These are phyloP conservation scores for Chamaea fasciata DNA, from an alignment of 2,113 vertebrate species.

Conservation along the genomic window DNA sequence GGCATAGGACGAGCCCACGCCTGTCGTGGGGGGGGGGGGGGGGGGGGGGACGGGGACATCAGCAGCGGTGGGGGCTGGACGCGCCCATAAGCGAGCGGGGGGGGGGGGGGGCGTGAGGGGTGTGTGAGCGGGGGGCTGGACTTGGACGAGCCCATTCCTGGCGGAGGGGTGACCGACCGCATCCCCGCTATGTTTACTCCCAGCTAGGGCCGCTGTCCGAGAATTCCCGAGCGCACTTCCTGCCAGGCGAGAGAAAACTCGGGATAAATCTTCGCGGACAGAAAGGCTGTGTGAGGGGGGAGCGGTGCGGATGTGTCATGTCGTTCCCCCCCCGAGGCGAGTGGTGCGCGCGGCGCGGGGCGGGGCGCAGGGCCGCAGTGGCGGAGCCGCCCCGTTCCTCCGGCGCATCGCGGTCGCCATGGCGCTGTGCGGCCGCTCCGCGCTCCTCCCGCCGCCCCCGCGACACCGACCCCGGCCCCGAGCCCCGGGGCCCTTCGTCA, in stretches of 20 bases:
- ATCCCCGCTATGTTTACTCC: neutral
- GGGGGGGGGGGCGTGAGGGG: neutral
- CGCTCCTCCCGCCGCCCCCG: neutral
- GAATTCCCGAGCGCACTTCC: rapidly evolving
- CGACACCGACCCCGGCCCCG: neutral
- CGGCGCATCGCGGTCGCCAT: neutral
- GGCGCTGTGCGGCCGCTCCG: slow-evolving; percentile 25
- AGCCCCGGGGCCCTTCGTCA: neutral
- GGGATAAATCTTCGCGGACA: rapidly evolving
- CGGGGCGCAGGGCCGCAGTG: neutral
- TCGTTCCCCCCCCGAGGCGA: neutral
- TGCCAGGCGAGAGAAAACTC: rapidly evolving
- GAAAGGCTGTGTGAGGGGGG: neutral
- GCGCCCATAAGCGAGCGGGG: neutral
- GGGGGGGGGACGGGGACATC: neutral
- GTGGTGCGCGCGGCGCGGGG: neutral
- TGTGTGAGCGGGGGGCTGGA: neutral
- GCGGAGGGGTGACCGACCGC: rapidly evolving
- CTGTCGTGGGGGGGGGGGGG: too few relatives aligned
- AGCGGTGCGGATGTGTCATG: rapidly evolving
- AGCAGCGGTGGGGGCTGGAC: neutral
- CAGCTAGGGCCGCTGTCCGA: rapidly evolving
- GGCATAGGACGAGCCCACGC: neutral
- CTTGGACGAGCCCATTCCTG: neutral
- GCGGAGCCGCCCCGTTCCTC: neutral